Percentiles rank a stretch among this genome's conserved stretches.
phyloP scores from a whole-genome alignment of 1,140 invertebrate genomes.

The Dolichoris vasculosae region DNA sequence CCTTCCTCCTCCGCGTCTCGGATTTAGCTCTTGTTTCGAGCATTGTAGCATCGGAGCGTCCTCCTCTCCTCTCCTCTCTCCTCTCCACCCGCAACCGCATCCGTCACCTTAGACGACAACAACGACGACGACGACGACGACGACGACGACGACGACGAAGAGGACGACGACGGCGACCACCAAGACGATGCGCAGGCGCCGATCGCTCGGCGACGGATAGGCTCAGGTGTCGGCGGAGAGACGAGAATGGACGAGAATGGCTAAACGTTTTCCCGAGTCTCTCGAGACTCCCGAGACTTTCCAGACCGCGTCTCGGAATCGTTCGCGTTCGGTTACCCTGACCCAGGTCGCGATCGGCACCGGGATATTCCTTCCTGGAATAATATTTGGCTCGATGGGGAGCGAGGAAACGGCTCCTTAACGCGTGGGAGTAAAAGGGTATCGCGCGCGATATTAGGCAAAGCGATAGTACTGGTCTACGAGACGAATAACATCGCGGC shows the following conservation, averaged over 20 bases:
- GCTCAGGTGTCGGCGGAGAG: conserved; percentile 11
- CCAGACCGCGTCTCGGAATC: neutral
- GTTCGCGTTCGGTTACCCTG: no score
- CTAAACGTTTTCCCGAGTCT: conserved; percentile 11
- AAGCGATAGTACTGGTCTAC: conserved; percentile 4
- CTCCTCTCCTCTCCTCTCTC: no score
- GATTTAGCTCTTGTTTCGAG: no score
- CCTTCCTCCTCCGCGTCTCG: no score
- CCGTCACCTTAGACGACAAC: no score
- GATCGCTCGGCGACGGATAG: neutral
- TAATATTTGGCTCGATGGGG: neutral
- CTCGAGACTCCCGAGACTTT: neutral
- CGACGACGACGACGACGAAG: neutral
- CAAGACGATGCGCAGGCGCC: conserved; percentile 23
- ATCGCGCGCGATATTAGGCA: conserved; percentile 6
- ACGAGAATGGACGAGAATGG: no score
- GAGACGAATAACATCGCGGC: conserved; percentile 28
- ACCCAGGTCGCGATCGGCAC: neutral
- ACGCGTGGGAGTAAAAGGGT: conserved; percentile 1
- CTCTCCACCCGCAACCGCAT: no score
- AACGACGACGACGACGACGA: no score
- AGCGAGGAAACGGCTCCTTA: neutral
- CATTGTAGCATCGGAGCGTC: no score
- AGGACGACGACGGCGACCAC: neutral
- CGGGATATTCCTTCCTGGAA: neutral